Percentiles rank a stretch among this genome's conserved stretches.
Conservation (phyloP, 2,888 invertebrate genomes). For the Odontomyia ornata region DNA sequence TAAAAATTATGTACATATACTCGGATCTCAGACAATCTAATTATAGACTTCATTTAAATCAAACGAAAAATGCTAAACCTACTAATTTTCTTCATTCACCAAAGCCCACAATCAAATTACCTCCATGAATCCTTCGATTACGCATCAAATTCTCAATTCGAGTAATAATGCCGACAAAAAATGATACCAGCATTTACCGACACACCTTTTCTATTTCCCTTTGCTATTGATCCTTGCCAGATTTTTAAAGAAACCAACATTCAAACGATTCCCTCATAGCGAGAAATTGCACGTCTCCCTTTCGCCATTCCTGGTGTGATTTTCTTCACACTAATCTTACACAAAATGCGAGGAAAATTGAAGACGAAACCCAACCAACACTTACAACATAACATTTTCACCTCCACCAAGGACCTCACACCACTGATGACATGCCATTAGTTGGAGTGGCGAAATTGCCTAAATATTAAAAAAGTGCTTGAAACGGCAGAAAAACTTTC, state of each 20-base stretch:
- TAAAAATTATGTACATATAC: neutral
- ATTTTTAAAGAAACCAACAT: neutral
- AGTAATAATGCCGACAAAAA: neutral
- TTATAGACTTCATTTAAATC: neutral
- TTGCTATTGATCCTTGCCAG: neutral
- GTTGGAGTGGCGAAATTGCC: conserved; percentile 31
- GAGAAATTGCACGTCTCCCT: neutral
- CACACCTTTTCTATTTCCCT: conserved; percentile 24
- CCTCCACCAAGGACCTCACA: neutral
- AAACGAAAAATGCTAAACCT: neutral
- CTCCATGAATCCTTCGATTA: conserved; percentile 20
- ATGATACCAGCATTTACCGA: conserved; percentile 7
- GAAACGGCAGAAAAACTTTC: conserved; percentile 17
- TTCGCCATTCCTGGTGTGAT: neutral
- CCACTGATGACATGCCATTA: conserved; percentile 15
- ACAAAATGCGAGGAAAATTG: neutral
- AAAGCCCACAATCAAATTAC: conserved; percentile 29
- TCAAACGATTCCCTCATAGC: neutral
- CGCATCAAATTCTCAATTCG: neutral
- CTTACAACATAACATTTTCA: conserved; percentile 11
- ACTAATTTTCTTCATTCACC: conserved; percentile 7
- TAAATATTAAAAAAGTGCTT: conserved; percentile 39
- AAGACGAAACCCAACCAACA: neutral
- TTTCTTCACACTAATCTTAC: conserved; percentile 20
- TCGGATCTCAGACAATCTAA: conserved; percentile 5